Evolutionary conservation across 2,888 invertebrate species (phyloP).

Genomic region (Diloba caeruleocephala): DNA sequence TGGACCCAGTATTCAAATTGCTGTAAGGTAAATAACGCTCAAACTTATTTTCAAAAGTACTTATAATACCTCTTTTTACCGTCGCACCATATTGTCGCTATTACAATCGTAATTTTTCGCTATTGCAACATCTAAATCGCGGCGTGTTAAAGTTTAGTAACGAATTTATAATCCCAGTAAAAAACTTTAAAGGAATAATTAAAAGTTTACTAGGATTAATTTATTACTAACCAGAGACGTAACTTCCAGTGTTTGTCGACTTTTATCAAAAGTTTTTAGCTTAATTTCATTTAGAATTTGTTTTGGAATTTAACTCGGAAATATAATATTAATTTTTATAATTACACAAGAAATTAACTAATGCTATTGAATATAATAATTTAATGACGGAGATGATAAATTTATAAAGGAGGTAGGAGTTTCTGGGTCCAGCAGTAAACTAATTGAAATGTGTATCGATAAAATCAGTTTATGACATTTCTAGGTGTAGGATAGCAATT

Average conservation of each 20-base stretch:
- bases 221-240: conserved; percentile 39
- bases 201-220: conserved; percentile 49
- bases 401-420: no score
- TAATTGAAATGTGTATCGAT: no score
- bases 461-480: no score
- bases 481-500: no score
- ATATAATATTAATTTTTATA: no score
- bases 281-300: conserved; percentile 49
- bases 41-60: not conserved
- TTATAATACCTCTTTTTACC: conserved; percentile 1
- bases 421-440: no score
- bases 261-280: conserved; percentile 41
- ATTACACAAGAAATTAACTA: conserved; percentile 37
- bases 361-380: conserved; percentile 18
- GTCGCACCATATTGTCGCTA: not conserved
- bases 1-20: no score
- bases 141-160: conserved; percentile 15
- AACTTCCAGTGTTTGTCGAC: conserved; percentile 43
- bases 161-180: conserved; percentile 33
- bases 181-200: conserved; percentile 48
- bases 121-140: conserved; percentile 21
- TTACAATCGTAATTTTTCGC: not conserved
- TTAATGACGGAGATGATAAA: not conserved
- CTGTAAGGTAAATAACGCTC: not conserved
- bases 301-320: conserved; percentile 36